phyloP scores from a whole-genome alignment of 1,140 invertebrate species.

The Cydia pomonella region DNA sequence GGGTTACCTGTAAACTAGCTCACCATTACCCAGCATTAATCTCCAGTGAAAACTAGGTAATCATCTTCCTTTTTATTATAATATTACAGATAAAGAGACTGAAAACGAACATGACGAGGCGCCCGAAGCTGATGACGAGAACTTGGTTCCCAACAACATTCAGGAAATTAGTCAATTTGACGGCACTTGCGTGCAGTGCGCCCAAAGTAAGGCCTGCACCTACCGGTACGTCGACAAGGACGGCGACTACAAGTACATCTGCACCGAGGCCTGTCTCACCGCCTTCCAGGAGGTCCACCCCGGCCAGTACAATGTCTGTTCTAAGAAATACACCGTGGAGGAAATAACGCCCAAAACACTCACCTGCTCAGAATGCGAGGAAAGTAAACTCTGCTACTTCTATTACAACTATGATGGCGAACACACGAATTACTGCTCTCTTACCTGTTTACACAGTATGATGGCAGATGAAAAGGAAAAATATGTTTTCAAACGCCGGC shows the following conservation, averaged over 20 bases:
- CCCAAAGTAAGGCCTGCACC: constrained; percentile 50
- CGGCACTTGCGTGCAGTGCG: constrained; percentile 63
- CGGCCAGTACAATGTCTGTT: constrained; percentile 56
- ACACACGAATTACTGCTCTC: constrained; percentile 79
- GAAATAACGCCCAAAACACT: constrained; percentile 63
- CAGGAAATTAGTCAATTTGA: constrained; percentile 62
- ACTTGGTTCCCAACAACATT: constrained; percentile 50
- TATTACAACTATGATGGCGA: constrained; percentile 80
- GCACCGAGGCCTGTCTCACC: constrained; percentile 57
- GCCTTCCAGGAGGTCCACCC: constrained; percentile 52
- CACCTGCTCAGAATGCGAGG: constrained; percentile 74
- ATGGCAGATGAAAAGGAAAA: constrained; percentile 81
- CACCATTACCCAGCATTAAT: no score
- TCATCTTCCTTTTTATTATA: constrained; percentile 32
- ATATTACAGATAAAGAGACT: constrained; percentile 67
- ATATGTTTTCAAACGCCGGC: constrained; percentile 70
- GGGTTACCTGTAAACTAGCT: no score
- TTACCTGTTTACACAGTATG: constrained; percentile 79
- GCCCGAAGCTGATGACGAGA: constrained; percentile 54
- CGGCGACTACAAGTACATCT: constrained; percentile 61
- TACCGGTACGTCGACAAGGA: constrained; percentile 57
- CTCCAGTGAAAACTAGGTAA: background rate
- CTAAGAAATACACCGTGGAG: constrained; percentile 71
- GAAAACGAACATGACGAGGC: constrained; percentile 54
- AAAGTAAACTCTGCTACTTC: constrained; percentile 79